Conservation (phyloP, 1,140 invertebrate species). For the Drosophila quadrilineata region DNA sequence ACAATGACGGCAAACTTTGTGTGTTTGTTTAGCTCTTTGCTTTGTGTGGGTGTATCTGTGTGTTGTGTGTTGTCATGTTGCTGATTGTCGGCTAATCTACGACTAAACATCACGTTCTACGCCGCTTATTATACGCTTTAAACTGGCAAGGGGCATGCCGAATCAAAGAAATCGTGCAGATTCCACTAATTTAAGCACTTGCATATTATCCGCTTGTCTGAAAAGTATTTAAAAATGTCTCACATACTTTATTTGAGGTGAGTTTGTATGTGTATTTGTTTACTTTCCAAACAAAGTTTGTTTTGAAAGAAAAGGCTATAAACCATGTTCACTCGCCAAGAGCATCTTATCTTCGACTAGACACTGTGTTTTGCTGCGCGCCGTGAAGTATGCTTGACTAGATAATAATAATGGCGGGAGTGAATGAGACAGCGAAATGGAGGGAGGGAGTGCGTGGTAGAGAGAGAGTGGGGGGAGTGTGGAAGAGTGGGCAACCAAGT, state of each 20-base stretch:
- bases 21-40: background rate
- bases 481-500: background rate
- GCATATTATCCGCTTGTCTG: no score
- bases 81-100: constrained; percentile 67
- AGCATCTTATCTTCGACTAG: background rate
- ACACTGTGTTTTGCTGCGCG: background rate
- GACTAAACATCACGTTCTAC: constrained; percentile 53
- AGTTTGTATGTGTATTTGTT: no score
- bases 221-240: no score
- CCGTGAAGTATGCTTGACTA: constrained; percentile 37
- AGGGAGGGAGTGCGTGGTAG: background rate
- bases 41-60: constrained; percentile 16
- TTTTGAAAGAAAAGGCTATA: background rate
- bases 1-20: constrained; percentile 36
- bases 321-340: background rate
- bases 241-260: no score
- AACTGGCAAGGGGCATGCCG: background rate
- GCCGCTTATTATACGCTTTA: constrained; percentile 33
- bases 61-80: constrained; percentile 31
- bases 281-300: background rate
- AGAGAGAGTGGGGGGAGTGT: background rate
- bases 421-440: background rate
- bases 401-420: constrained; percentile 49
- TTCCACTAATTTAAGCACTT: constrained; percentile 5
- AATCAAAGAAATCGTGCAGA: background rate